Conservation (phyloP, 2,113 vertebrate genomes). For the Coturnix japonica region DNA sequence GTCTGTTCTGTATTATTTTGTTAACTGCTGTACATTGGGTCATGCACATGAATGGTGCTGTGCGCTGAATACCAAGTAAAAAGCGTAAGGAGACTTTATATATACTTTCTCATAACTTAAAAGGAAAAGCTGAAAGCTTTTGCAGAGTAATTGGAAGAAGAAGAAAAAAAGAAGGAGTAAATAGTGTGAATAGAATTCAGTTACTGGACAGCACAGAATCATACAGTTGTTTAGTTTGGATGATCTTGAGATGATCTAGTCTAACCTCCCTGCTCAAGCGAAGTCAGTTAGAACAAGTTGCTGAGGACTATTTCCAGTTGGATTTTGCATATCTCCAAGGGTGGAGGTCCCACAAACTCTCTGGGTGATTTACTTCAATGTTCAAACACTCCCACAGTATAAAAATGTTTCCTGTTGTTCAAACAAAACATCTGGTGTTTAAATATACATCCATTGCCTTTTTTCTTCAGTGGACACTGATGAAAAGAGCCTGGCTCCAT, state of each 20-base stretch:
- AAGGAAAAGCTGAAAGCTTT: neutral
- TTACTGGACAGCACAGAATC: conserved; percentile 26
- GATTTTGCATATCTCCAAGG: neutral
- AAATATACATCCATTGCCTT: neutral
- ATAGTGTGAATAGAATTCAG: neutral
- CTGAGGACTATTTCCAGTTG: neutral
- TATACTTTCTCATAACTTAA: neutral
- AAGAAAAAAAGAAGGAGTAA: neutral
- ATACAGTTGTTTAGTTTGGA: neutral
- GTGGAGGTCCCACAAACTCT: neutral
- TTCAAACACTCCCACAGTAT: neutral
- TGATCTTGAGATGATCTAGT: neutral
- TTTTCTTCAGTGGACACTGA: neutral
- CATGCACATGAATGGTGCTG: neutral
- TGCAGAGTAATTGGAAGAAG: neutral
- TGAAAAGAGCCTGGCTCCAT: neutral
- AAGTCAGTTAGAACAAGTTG: conserved; percentile 7
- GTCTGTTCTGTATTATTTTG: neutral
- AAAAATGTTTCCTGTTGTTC: neutral
- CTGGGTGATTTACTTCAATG: neutral
- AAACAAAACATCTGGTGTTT: neutral
- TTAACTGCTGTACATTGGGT: neutral
- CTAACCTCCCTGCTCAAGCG: neutral
- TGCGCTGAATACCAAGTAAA: neutral
- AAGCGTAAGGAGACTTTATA: neutral